Evolutionary conservation across 92 coral and sea anemone genomes (phyloP), one percentile per base, ranked within the genome.

Genomic region (Umimayanthus chanpuru): DNA sequence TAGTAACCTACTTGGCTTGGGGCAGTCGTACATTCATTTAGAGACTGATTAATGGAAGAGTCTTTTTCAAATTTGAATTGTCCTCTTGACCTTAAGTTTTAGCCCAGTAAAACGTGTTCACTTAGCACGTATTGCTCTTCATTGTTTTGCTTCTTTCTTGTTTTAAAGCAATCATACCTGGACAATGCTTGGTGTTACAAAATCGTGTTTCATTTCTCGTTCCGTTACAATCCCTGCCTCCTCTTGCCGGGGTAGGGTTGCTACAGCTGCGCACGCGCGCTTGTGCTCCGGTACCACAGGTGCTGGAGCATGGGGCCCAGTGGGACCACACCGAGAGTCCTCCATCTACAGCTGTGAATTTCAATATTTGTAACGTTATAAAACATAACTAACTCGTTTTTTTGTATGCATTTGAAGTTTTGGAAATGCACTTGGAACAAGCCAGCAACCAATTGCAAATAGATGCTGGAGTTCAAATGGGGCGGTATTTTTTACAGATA

Each of bases 161-260:
- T 25, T 14, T n/a, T 72, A 11, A 28, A 72, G 41, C 18, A 7
- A 30, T 20, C 40, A 0, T 47, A 77, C 81, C 55, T 41, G 81
- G 81, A 77, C 81, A 77, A 25, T 23, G 65, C 61, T 77, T 65
- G 16, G 64, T 44, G 64, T 77, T 77, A 77, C 81, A 77, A 47
- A 23, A 16, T 47, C 29, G 81, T 1, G 81, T 47, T 23, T 77
- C 81, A 77, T 77, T 77, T 77, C 65, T 77, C 29, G 81, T 77
- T 47, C 81, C 38, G 29, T 77, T 77, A 53, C 81, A 77, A n/a
- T n/a, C 58, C 30, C 23, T 77, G 15, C 65, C 81, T 21, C 81
- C 81, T 44, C 39, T 77, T 9, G 29, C 65, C 30, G 81, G 81
- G 39, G 21, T 21, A 14, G 81, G 81, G n/a, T 77, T 77, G n/a